A percentile compares a stretch with the other conserved stretches of the same genome.
These are phyloP conservation scores for Argyresthia goedartella DNA, from an alignment of 2,888 invertebrate species.

Conservation along the genomic window DNA sequence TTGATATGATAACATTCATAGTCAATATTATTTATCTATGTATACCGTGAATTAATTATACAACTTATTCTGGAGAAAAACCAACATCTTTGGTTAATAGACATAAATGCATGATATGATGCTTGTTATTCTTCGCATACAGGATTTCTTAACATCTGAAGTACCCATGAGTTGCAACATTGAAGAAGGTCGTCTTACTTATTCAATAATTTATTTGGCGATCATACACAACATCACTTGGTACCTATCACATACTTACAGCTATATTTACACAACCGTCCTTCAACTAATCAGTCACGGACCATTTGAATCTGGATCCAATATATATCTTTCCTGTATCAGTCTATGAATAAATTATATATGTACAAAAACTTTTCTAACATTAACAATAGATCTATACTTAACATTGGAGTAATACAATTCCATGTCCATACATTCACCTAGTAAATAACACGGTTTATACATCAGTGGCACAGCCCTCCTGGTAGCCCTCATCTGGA, in stretches of 20 bases:
- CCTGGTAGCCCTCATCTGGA: conserved; percentile 92
- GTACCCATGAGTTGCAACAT: conserved; percentile 6
- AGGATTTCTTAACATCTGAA: conserved; percentile 1
- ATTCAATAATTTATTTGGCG: conserved; percentile 56
- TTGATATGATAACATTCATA: conserved; percentile 1
- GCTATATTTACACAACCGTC: conserved; percentile 35
- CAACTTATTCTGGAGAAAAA: conserved; percentile 3
- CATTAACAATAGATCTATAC: conserved; percentile 36
- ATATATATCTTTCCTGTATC: conserved; percentile 54
- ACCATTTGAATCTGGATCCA: conserved; percentile 56
- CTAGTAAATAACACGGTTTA: conserved; percentile 41
- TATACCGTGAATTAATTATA: neutral
- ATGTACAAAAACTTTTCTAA: conserved; percentile 48
- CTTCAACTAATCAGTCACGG: conserved; percentile 69
- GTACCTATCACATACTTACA: conserved; percentile 62
- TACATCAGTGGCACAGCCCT: conserved; percentile 93
- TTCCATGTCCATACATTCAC: conserved; percentile 22
- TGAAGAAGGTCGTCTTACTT: conserved; percentile 13
- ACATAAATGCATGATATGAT: conserved; percentile 2
- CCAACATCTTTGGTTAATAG: conserved; percentile 22
- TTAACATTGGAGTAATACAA: conserved; percentile 40
- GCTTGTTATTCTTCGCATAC: neutral
- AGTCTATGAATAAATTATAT: conserved; percentile 64
- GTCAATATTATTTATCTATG: neutral
- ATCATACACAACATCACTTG: conserved; percentile 61